Base-by-base conservation (phyloP, 2,888 invertebrate species). In the Tipula lateralis region DNA sequence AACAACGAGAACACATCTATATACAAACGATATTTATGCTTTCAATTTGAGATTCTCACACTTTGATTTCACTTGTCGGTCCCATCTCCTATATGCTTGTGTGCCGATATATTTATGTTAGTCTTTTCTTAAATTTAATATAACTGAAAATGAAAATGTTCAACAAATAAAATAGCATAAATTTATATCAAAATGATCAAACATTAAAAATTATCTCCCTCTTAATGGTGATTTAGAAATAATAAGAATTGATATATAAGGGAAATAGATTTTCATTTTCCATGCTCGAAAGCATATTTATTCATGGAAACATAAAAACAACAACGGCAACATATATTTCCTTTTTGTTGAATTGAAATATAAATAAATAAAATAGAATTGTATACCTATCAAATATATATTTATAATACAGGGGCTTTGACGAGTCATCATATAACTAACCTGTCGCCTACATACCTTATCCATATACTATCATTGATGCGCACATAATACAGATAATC, bases 161-260 rank as follows among this genome's bases (percentile, higher is more conserved):
- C 19, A 24, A 9, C 66, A 19, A n/a, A n/a, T 66, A 66, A 66
- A 66, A 24, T 24, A 24, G 66, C 66, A 66, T 66, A 66, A 66
- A 66, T 66, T 66, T 66, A 66, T 66, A 66, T 66, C 66, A 66
- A 66, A 66, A 66, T 24, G 66, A 66, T 66, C 66, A 66, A 44
- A 24, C 66, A 66, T 66, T 44, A 66, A 66, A 66, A 66, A 66
- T 66, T 66, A 66, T 66, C 66, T 66, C 24, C 66, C 66, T 66
- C 66, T 66, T 66, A 66, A 66, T 66, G 66, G 66, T 66, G 66
- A 66, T 66, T 66, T 66, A 66, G 24, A 66, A 66, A 66, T 66
- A 66, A 66, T 66, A 66, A 19, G 66, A 66, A 66, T 66, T 66
- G 66, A 66, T 66, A 66, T 44, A 44, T 44, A 44, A 44, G 44